Evolutionary conservation across 2,888 invertebrate species (phyloP).

Genomic region (Argyra leucocephala): DNA sequence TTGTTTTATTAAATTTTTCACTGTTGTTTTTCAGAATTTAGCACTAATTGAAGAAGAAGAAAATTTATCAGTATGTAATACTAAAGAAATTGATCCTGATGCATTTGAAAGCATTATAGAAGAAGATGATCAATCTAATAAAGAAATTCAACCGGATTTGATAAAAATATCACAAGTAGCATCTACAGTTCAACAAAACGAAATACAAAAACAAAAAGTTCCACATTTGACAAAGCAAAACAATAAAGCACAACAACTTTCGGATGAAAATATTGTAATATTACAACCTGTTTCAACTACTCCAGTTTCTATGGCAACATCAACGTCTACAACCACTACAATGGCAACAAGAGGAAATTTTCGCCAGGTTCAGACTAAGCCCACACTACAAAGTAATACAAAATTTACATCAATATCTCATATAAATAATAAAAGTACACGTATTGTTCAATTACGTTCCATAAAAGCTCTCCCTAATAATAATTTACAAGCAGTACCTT

Average conservation of each 20-base stretch:
- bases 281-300: background rate
- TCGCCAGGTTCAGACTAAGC: background rate
- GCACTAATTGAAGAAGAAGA: background rate
- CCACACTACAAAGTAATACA: background rate
- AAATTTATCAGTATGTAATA: background rate
- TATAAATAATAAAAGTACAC: constrained; percentile 12
- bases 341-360: background rate
- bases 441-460: constrained; percentile 19
- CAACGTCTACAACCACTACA: background rate
- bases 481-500: constrained; percentile 16
- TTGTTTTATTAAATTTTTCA: too few species aligned
- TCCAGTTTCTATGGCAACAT: background rate
- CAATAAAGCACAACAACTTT: background rate
- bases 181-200: background rate
- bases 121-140: background rate
- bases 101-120: constrained; percentile 1
- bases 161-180: background rate
- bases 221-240: background rate
- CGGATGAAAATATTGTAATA: background rate
- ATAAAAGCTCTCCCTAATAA: constrained; percentile 21
- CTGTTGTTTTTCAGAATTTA: constrained; percentile 6
- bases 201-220: background rate
- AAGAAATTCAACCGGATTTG: background rate
- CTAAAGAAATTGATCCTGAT: background rate
- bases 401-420: background rate